A percentile compares a stretch with the other conserved stretches of the same genome.
Conservation (phyloP, 2,113 vertebrate genomes). For the Plectropomus leopardus region DNA sequence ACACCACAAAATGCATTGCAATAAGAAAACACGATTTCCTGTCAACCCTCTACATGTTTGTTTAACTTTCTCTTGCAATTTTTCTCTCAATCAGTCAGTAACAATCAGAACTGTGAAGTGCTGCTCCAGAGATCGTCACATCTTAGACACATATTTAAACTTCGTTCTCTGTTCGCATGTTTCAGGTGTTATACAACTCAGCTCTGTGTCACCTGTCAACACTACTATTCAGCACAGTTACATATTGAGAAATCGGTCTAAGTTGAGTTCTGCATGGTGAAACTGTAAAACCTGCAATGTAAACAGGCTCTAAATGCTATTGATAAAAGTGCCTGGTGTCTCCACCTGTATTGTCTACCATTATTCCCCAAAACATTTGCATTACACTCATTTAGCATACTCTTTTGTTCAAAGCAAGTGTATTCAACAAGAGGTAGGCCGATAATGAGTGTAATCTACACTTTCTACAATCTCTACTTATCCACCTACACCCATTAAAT, state of each 20-base stretch:
- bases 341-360: neutral
- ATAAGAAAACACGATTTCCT: no score
- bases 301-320: neutral
- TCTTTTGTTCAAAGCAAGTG: constrained; percentile 1
- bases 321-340: neutral
- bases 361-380: neutral
- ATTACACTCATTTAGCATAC: neutral
- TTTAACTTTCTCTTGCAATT: no score
- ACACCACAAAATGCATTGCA: no score
- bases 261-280: neutral
- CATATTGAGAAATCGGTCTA: neutral
- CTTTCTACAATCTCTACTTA: neutral
- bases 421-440: neutral
- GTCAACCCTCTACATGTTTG: no score
- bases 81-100: no score
- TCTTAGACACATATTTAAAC: neutral
- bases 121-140: no score
- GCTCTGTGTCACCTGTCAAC: neutral
- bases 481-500: neutral
- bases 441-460: no score
- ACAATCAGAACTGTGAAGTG: no score
- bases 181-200: neutral
- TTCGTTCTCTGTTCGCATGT: neutral
- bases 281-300: neutral
- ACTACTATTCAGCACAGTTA: neutral